Evolutionary conservation across 2,888 invertebrate genomes (phyloP).

Genomic region (Ormyrus rosae): DNA sequence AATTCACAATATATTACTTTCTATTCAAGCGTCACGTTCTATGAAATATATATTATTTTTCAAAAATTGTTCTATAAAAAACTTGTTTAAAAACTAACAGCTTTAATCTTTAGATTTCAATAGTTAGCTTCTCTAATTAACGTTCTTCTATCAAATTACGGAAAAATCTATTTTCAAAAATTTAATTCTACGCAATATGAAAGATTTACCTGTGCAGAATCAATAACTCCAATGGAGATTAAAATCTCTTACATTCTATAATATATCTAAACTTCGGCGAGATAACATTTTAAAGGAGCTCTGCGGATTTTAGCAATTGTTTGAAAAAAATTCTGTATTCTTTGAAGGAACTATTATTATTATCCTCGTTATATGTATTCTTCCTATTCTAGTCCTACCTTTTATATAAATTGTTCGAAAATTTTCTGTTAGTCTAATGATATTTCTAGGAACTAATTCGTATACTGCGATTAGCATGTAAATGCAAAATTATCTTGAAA

Average conservation of each 20-base stretch:
- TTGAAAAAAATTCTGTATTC: neutral
- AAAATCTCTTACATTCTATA: neutral
- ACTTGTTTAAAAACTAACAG: constrained; percentile 35
- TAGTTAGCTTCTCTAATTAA: neutral
- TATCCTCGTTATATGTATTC: constrained; percentile 21
- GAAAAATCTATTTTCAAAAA: constrained; percentile 20
- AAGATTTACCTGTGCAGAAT: constrained; percentile 5
- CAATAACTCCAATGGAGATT: neutral
- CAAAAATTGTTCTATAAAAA: constrained; percentile 32
- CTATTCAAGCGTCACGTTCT: constrained; percentile 41
- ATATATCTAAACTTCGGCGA: neutral
- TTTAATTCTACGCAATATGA: constrained; percentile 1
- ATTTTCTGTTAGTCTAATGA: neutral
- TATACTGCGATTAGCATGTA: neutral
- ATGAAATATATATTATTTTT: constrained; percentile 15
- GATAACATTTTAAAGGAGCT: neutral
- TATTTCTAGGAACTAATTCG: neutral
- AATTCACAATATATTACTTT: constrained; percentile 36
- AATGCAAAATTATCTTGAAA: neutral
- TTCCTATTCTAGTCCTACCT: neutral
- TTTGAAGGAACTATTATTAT: constrained; percentile 39
- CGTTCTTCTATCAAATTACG: constrained; percentile 13
- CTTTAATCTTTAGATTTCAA: constrained; percentile 19
- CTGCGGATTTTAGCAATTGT: neutral
- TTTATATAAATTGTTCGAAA: constrained; percentile 11